phyloP scores from a whole-genome alignment of 1,140 invertebrate genomes.

The Neocloeon triangulifer region DNA sequence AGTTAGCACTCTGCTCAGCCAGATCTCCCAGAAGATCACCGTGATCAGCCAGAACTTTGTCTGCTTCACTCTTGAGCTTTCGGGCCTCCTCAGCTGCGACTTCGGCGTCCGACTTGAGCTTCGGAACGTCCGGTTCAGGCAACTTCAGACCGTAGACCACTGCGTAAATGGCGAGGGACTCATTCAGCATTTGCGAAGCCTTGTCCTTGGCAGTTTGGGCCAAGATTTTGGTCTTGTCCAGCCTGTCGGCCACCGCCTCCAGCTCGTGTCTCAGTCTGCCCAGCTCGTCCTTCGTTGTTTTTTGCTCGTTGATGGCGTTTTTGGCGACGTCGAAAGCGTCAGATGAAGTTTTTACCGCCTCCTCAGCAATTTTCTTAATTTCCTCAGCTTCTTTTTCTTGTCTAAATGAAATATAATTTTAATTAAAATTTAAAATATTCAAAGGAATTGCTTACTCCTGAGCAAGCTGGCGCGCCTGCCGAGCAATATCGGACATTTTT shows the following conservation, averaged over 20 bases:
- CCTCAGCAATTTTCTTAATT: conserved; percentile 50
- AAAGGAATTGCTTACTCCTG: conserved; percentile 30
- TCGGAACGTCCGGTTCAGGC: conserved; percentile 44
- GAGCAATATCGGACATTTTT: conserved; percentile 74
- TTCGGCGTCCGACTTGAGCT: conserved; percentile 39
- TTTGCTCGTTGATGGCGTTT: conserved; percentile 54
- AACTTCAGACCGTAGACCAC: conserved; percentile 50
- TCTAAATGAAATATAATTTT: conserved; percentile 15
- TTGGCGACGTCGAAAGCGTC: conserved; percentile 60
- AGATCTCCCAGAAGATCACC: conserved; percentile 30
- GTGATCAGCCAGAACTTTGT: conserved; percentile 33
- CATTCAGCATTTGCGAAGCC: conserved; percentile 49
- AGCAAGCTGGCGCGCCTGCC: conserved; percentile 56
- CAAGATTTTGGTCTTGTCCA: conserved; percentile 38
- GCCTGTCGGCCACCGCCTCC: conserved; percentile 31
- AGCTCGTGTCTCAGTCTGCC: conserved; percentile 29
- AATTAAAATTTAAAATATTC: background rate
- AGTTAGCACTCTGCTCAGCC: conserved; percentile 25
- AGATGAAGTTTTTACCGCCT: conserved; percentile 59
- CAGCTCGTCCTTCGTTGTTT: conserved; percentile 50
- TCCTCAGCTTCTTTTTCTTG: conserved; percentile 49
- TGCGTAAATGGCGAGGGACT: conserved; percentile 51
- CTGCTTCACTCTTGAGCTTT: conserved; percentile 38
- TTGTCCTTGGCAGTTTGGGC: conserved; percentile 45
- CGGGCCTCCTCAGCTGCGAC: conserved; percentile 30